phyloP scores from a whole-genome alignment of 2,797 vertebrate species.

The Xyrichtys novacula region DNA sequence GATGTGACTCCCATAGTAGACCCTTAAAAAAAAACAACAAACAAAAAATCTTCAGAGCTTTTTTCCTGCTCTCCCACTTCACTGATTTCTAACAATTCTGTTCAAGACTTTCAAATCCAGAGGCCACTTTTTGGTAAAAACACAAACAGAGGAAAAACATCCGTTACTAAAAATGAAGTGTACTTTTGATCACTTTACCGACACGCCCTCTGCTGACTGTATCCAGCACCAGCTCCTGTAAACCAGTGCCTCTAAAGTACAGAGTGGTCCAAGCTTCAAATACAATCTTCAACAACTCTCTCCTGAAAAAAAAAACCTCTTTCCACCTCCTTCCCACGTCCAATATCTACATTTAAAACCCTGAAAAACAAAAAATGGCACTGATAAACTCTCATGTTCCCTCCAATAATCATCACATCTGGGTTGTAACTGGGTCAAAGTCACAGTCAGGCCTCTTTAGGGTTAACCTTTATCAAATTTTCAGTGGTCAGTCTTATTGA shows the following conservation, averaged over 20 bases:
- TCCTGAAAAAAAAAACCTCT: conserved; percentile 40
- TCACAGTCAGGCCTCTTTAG: background rate
- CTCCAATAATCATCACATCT: conserved; percentile 13
- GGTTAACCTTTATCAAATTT: background rate
- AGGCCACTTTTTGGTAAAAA: conserved; percentile 12
- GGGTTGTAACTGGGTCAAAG: conserved; percentile 8
- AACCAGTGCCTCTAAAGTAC: conserved; percentile 53
- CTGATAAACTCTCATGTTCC: conserved; percentile 10
- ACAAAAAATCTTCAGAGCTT: too few species aligned
- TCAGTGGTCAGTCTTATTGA: conserved; percentile 9
- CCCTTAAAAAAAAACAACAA: too few species aligned
- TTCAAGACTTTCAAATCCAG: conserved; percentile 1
- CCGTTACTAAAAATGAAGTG: background rate
- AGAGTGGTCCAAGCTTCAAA: conserved; percentile 76
- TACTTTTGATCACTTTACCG: conserved; percentile 4
- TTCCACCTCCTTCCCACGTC: background rate
- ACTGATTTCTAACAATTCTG: background rate
- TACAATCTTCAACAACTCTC: conserved; percentile 64
- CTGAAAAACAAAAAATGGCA: conserved; percentile 51
- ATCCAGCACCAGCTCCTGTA: conserved; percentile 28
- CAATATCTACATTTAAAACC: conserved; percentile 56
- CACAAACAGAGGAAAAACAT: background rate
- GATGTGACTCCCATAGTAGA: too few species aligned
- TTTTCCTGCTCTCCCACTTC: background rate
- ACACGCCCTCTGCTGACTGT: conserved; percentile 11